Base-by-base conservation (phyloP, 2,888 invertebrate genomes). In the Sminthurides aquaticus region DNA sequence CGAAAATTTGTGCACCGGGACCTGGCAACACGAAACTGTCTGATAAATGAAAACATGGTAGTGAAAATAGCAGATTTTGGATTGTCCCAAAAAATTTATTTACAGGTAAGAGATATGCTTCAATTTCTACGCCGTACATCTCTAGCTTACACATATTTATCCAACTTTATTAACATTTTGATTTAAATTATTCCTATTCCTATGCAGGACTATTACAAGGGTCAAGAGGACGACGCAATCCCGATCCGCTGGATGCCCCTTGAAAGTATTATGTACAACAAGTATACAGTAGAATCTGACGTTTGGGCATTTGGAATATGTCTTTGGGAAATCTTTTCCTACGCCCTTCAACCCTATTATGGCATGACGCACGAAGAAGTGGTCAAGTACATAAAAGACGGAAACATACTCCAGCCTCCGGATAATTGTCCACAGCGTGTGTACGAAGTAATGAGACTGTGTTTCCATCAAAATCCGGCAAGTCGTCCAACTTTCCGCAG, bases 31-130 rank as follows among this genome's bases (percentile, higher is more conserved):
- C 84, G 97, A 76, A 97, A 97, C 81, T 97, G 96, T 79, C 83
- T 97, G 43, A 94, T 97, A 74, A 90, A 92, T 79, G 91, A 94
- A 78, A 86, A 89, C 73, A 91, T 96, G 89, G 86, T 88, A 57
- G 96, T 97, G 0, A 97, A 97, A 84, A 96, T 97, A 76, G 93
- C 96, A 18, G 97, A 97, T 80, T 97, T 97, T 82, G 96, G 96
- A 26, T 81, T 97, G 48, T 95, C 95, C 18, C 93, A 95, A 78
- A 94, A 94, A 81, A 92, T 97, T 77, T 94, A 95, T 81, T 81
- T 92, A 71, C 75, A 75, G 66, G 76, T 75, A 66, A 70, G 66
- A 64, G 70, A 70, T 65, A 55, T 11, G 20, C 20, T 20, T n/a
- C n/a, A n/a, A n/a, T 24, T 28, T 43, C 43, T 11, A 43, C 15